Percentiles rank a stretch among this genome's conserved stretches.
phyloP scores from a whole-genome alignment of 2,888 invertebrate species.

The Drosophila nr. perissopoda region DNA sequence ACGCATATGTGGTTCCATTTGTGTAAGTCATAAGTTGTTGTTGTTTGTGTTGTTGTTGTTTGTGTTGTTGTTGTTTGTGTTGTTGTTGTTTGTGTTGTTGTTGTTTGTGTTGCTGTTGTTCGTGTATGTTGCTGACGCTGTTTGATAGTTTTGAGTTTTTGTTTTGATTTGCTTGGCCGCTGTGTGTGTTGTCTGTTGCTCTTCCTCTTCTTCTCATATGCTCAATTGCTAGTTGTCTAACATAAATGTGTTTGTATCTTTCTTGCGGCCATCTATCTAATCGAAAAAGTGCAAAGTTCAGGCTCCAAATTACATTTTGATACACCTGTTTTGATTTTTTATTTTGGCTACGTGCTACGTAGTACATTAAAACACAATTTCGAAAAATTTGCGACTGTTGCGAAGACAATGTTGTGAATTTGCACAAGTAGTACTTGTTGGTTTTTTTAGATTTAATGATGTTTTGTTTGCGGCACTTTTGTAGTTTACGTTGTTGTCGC shows the following conservation, averaged over 20 bases:
- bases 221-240: conserved; percentile 12
- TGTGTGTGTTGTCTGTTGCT: conserved; percentile 16
- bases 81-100: conserved; percentile 25
- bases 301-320: conserved; percentile 17
- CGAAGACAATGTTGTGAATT: conserved; percentile 22
- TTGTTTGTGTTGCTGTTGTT: conserved; percentile 16
- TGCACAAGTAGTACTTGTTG: conserved; percentile 26
- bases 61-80: conserved; percentile 21
- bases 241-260: conserved; percentile 15
- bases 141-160: conserved; percentile 77
- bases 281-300: conserved; percentile 59
- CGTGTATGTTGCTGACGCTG: conserved; percentile 30
- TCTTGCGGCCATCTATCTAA: conserved; percentile 18
- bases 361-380: conserved; percentile 25
- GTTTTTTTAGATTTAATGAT: conserved; percentile 27
- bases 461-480: conserved; percentile 55
- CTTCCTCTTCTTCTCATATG: conserved; percentile 4
- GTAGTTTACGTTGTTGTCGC: conserved; percentile 31
- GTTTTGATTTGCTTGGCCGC: conserved; percentile 72
- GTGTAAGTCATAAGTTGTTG: conserved; percentile 31
- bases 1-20: conserved; percentile 56
- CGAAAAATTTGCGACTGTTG: conserved; percentile 14
- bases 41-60: conserved; percentile 17
- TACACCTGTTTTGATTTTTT: conserved; percentile 39
- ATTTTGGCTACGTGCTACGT: conserved; percentile 1